Evolutionary conservation across 2,888 invertebrate genomes (phyloP).

Genomic region (Cantharis rustica): DNA sequence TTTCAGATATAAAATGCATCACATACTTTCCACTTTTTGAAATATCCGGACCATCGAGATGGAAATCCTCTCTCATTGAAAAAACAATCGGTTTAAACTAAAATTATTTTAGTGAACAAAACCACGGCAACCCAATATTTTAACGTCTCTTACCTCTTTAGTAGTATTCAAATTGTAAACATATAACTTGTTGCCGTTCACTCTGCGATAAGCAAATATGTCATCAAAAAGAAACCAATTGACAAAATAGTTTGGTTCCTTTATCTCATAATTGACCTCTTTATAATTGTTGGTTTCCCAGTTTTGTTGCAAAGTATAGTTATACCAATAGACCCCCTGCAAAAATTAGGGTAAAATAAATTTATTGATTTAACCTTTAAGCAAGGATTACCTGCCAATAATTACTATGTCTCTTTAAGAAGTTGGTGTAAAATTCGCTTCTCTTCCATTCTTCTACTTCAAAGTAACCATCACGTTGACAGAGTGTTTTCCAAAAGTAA

Average conservation of each 20-base stretch:
- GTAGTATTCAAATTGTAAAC: background rate
- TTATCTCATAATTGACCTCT: background rate
- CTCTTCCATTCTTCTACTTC: background rate
- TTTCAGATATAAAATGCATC: background rate
- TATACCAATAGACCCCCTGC: background rate
- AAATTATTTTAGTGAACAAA: too few relatives aligned
- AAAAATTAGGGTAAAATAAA: background rate
- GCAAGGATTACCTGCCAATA: background rate
- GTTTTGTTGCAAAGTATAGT: background rate
- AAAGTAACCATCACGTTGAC: background rate
- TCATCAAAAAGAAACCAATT: background rate
- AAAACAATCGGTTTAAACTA: background rate
- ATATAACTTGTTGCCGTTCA: background rate
- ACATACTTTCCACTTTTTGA: background rate
- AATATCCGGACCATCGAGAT: background rate
- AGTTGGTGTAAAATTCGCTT: background rate
- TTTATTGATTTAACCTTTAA: background rate
- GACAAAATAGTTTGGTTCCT: background rate
- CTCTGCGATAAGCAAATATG: background rate
- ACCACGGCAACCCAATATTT: too few relatives aligned
- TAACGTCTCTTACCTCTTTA: background rate
- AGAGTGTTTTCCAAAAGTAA: background rate
- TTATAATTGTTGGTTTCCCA: background rate
- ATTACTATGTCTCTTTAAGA: background rate
- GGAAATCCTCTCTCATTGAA: background rate